Conservation (phyloP, 1,140 invertebrate species). For the Zaprionus davidi region DNA sequence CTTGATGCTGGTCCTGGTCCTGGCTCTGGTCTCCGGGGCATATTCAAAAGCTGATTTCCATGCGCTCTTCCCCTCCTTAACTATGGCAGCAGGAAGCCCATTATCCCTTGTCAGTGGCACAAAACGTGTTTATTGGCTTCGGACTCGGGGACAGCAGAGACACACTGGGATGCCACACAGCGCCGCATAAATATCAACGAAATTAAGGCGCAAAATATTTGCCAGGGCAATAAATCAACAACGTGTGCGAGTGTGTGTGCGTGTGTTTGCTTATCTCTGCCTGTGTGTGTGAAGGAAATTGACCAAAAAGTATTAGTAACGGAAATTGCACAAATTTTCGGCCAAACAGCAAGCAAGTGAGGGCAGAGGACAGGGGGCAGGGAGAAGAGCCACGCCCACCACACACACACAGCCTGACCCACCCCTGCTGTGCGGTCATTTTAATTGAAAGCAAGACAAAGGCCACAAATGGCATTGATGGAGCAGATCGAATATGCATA, state of each 20-base stretch:
- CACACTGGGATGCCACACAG: conserved; percentile 41
- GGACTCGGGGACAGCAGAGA: conserved; percentile 53
- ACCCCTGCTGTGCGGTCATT: conserved; percentile 56
- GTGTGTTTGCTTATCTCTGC: conserved; percentile 18
- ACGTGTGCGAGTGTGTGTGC: conserved; percentile 11
- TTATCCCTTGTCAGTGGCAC: conserved; percentile 6
- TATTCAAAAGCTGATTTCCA: conserved; percentile 76
- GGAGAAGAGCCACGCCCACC: background rate
- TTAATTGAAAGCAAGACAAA: conserved; percentile 80
- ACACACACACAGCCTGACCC: too few species aligned
- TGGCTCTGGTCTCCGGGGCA: conserved; percentile 57
- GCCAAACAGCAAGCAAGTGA: conserved; percentile 43
- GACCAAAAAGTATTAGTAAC: conserved; percentile 17
- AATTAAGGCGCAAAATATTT: conserved; percentile 76
- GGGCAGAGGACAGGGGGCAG: background rate
- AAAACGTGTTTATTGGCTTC: conserved; percentile 7
- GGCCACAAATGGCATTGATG: conserved; percentile 67
- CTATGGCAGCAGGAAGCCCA: conserved; percentile 9
- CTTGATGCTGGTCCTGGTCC: too few species aligned
- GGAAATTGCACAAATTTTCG: conserved; percentile 79
- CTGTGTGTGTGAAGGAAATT: conserved; percentile 27
- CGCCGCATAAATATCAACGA: conserved; percentile 82
- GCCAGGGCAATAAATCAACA: conserved; percentile 76
- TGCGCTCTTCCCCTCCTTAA: background rate
- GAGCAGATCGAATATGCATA: conserved; percentile 76